Evolutionary conservation across 1,140 invertebrate species (phyloP).

Genomic region (Dryas iulia): DNA sequence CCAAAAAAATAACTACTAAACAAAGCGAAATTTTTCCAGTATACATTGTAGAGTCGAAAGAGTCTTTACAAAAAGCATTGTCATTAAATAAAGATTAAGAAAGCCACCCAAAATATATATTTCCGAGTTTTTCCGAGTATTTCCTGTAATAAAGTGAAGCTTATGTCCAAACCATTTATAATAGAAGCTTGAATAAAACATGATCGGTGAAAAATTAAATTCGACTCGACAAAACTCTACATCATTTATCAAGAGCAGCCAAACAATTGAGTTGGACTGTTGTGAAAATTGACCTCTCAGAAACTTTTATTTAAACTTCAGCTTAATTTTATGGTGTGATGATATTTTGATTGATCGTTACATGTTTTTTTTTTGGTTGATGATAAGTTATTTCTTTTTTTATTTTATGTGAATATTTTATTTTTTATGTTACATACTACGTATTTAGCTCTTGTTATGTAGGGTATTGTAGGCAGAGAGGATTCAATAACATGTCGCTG

Average conservation of each 20-base stretch:
- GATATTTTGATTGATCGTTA: not conserved
- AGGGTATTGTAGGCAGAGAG: too few species aligned
- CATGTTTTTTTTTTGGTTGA: not conserved
- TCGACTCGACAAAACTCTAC: constrained; percentile 7
- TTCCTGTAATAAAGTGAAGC: constrained; percentile 2
- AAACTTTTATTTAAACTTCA: constrained; percentile 1
- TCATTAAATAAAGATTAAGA: constrained; percentile 1
- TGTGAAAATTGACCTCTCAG: constrained; percentile 23
- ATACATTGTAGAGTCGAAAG: not conserved
- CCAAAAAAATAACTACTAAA: too few species aligned
- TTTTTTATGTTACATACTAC: too few species aligned
- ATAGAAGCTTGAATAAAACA: constrained; percentile 32
- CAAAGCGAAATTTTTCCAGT: not conserved
- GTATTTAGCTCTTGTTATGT: too few species aligned
- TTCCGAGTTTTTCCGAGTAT: not conserved
- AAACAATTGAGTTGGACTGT: constrained; percentile 13
- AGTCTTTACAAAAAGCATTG: not conserved
- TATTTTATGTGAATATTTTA: too few species aligned
- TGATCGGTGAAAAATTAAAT: constrained; percentile 30
- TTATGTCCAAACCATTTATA: constrained; percentile 27
- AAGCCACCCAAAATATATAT: not conserved
- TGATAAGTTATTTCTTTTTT: not conserved
- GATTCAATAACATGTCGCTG: too few species aligned
- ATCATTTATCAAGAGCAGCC: constrained; percentile 31
- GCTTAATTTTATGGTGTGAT: not conserved